Conservation (phyloP, 2,113 vertebrate species). For the Mellivora capensis region DNA sequence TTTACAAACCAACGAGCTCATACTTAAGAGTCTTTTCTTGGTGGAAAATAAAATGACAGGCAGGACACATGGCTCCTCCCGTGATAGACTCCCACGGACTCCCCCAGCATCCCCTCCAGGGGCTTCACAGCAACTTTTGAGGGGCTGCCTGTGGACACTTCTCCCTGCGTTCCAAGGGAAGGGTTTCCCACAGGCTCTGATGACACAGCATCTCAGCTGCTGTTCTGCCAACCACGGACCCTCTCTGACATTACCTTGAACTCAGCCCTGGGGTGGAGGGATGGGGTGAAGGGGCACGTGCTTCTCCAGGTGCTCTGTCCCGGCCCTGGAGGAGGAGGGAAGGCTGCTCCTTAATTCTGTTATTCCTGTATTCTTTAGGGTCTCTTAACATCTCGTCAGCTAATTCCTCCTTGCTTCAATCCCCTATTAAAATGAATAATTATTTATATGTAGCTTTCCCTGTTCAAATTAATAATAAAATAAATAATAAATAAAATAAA, state of each 20-base stretch:
- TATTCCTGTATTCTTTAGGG: not conserved
- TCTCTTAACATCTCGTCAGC: not conserved
- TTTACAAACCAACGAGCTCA: not conserved
- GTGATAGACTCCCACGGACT: not conserved
- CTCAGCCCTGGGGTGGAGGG: accelerated
- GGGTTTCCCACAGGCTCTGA: not conserved
- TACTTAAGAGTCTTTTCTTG: not conserved
- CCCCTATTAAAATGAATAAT: not conserved
- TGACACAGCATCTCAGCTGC: not conserved
- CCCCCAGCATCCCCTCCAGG: not conserved
- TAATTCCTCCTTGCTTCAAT: not conserved
- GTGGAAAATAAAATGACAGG: not conserved
- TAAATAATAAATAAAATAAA: not conserved
- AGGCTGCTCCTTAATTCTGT: not conserved
- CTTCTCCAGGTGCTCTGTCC: not conserved
- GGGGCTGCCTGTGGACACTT: not conserved
- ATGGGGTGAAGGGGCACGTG: accelerated
- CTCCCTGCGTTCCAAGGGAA: not conserved
- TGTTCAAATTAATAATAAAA: not conserved
- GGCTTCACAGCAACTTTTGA: not conserved
- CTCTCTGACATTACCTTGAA: not conserved
- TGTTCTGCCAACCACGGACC: not conserved
- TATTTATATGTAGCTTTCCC: not conserved
- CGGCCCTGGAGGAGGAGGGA: not conserved
- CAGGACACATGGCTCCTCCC: accelerated